Evolutionary conservation across 2,888 invertebrate genomes (phyloP).

Genomic region (Ecdyonurus torrentis): DNA sequence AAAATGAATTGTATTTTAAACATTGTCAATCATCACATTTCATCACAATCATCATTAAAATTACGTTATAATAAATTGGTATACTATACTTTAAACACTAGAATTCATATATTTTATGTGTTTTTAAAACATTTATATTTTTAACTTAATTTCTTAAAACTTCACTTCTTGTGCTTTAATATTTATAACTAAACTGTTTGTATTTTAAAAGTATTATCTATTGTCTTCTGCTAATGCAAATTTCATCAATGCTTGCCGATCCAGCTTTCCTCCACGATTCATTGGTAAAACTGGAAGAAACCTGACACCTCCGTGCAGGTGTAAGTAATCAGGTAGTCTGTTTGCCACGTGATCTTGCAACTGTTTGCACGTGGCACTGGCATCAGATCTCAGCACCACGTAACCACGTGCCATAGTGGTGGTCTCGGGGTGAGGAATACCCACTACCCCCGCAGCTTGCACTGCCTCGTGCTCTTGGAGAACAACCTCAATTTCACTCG

Average conservation of each 20-base stretch:
- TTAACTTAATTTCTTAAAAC: too few species aligned
- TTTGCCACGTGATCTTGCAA: neutral
- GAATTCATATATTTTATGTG: too few species aligned
- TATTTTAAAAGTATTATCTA: too few species aligned
- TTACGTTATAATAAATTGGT: too few species aligned
- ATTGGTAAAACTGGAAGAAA: neutral
- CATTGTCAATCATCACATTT: too few species aligned
- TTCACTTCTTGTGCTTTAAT: too few species aligned
- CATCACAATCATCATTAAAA: too few species aligned
- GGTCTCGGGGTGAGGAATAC: neutral
- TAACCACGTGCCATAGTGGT: neutral
- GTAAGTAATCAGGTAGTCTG: neutral
- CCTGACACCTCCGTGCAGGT: neutral
- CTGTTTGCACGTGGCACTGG: neutral
- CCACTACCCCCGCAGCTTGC: conserved; percentile 1
- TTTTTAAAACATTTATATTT: too few species aligned
- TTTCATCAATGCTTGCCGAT: neutral
- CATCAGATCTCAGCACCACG: neutral
- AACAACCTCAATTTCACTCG: neutral
- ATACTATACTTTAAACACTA: too few species aligned
- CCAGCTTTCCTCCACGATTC: neutral
- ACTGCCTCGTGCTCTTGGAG: neutral
- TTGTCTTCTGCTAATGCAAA: neutral
- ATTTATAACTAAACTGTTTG: too few species aligned
- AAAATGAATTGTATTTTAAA: too few species aligned